These are phyloP conservation scores for Torymus tubicola DNA, from an alignment of 2,888 invertebrate species.

Conservation along the genomic window DNA sequence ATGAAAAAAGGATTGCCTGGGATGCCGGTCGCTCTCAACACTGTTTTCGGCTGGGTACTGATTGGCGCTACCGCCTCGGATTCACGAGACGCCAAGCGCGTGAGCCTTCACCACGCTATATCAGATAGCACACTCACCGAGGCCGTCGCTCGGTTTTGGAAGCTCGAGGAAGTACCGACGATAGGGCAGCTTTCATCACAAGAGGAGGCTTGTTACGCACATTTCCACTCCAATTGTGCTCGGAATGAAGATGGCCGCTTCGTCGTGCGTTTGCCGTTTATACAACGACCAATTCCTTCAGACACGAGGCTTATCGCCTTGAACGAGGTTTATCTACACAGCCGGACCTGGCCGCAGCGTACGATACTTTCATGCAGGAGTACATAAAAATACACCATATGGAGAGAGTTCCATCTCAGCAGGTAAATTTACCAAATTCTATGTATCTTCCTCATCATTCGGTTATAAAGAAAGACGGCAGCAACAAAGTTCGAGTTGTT, in stretches of 20 bases:
- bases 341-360: not conserved
- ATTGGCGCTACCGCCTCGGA: not conserved
- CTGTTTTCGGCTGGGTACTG: not conserved
- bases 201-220: not conserved
- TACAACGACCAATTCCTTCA: not conserved
- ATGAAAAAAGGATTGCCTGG: not conserved
- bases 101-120: not conserved
- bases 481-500: not conserved
- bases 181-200: not conserved
- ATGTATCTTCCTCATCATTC: slow-evolving; percentile 11
- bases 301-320: not conserved
- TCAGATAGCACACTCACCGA: too few relatives aligned
- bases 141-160: not conserved
- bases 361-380: not conserved
- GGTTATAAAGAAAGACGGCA: not conserved
- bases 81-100: too few relatives aligned
- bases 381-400: not conserved
- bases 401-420: not conserved
- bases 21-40: not conserved
- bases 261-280: not conserved
- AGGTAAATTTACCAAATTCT: not conserved
- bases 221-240: not conserved
- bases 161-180: too few relatives aligned
- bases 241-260: not conserved
- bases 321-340: not conserved